Conservation (phyloP, 2,113 vertebrate species). For the Eretmodus cyanostictus region DNA sequence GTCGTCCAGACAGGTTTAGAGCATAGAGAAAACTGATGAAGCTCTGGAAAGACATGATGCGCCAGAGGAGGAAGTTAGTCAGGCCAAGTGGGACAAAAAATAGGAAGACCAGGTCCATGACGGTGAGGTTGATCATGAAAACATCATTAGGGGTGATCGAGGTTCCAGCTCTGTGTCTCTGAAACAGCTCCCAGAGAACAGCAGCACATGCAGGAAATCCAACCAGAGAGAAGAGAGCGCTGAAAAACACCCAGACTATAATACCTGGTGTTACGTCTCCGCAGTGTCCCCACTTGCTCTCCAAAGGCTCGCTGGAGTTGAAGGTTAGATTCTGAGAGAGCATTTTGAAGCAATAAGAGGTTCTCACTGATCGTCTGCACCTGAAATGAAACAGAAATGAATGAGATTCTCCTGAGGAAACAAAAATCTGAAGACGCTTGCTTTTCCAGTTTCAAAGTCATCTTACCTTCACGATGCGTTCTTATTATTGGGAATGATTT, state of each 20-base stretch:
- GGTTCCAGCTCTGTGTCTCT: neutral
- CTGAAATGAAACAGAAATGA: neutral
- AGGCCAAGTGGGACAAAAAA: neutral
- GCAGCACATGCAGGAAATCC: slow-evolving; percentile 26
- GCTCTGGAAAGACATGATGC: neutral
- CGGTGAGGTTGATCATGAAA: slow-evolving; percentile 35
- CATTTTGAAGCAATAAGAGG: neutral
- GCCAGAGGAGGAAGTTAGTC: neutral
- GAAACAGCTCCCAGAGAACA: slow-evolving; percentile 33
- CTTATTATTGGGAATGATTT: neutral
- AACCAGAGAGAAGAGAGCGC: neutral
- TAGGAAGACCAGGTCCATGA: slow-evolving; percentile 44
- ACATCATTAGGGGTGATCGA: slow-evolving; percentile 11
- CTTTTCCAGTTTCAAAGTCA: neutral
- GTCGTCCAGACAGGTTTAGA: slow-evolving; percentile 33
- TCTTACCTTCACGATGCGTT: neutral
- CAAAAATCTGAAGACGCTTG: neutral
- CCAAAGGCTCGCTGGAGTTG: neutral
- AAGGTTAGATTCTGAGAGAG: neutral
- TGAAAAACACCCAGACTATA: neutral
- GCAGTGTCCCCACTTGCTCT: neutral
- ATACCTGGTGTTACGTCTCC: neutral
- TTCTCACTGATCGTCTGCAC: neutral
- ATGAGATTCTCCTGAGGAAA: neutral
- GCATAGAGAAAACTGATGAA: neutral